Evolutionary conservation across 2,888 invertebrate genomes (phyloP).

Genomic region (Aromia moschata): DNA sequence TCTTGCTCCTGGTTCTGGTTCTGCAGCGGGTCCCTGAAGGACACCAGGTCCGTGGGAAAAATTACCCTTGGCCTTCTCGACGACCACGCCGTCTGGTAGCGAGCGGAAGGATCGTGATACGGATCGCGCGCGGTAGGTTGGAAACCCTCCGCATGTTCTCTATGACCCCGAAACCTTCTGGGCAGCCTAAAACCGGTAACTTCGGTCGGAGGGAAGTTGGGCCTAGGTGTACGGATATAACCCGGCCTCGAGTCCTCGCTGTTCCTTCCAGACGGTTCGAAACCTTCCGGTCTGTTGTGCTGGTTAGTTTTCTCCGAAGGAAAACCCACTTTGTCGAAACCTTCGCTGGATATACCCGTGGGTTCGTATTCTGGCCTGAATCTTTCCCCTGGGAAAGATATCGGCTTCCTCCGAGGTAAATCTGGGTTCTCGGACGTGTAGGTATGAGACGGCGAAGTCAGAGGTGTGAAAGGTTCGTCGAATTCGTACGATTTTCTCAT

Average conservation of each 20-base stretch:
- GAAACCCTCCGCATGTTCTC: conserved; percentile 41
- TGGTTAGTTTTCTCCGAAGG: conserved; percentile 11
- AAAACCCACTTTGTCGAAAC: conserved; percentile 30
- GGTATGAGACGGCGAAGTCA: conserved; percentile 1
- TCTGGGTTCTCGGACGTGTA: conserved; percentile 11
- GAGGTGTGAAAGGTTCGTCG: conserved; percentile 39
- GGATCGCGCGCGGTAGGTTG: conserved; percentile 48
- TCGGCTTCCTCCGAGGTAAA: conserved; percentile 28
- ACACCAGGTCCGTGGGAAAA: conserved; percentile 61
- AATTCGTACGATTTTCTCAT: conserved; percentile 46
- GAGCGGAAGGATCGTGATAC: conserved; percentile 51
- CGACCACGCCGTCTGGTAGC: conserved; percentile 52
- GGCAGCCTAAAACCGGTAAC: conserved; percentile 44
- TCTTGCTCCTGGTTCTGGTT: conserved; percentile 49
- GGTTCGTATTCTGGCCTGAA: conserved; percentile 52
- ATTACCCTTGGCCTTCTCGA: conserved; percentile 60
- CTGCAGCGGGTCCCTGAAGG: conserved; percentile 56
- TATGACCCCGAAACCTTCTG: conserved; percentile 44
- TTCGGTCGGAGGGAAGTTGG: conserved; percentile 41
- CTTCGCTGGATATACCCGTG: conserved; percentile 40
- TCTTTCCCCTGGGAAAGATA: conserved; percentile 46
- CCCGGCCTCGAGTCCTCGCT: conserved; percentile 2
- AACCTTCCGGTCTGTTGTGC: conserved; percentile 7
- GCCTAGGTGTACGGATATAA: conserved; percentile 34
- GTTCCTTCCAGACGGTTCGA: not conserved